Conservation (phyloP, 2,113 vertebrate genomes). For the Tetrax tetrax region DNA sequence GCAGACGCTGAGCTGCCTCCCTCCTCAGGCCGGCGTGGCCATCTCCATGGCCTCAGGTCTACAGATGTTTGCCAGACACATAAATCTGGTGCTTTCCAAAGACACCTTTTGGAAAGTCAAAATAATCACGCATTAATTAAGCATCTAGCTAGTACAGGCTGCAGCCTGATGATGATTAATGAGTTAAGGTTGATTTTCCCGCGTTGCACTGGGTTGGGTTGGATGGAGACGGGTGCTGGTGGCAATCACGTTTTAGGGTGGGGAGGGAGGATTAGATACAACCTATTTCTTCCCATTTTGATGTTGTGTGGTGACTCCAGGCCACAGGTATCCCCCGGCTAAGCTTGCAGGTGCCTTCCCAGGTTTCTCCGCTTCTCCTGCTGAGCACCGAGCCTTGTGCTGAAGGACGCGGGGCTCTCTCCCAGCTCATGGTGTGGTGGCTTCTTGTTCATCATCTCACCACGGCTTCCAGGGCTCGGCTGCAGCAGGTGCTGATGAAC, state of each 20-base stretch:
- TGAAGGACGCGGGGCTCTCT: not conserved
- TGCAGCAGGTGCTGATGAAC: not conserved
- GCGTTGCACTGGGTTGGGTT: not conserved
- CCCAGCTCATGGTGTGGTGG: accelerated
- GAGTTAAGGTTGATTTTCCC: conserved; percentile 46
- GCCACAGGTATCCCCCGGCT: not conserved
- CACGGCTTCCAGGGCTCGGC: accelerated
- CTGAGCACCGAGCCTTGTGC: not conserved
- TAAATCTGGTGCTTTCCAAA: not conserved
- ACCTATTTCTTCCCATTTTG: not conserved
- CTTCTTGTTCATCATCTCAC: not conserved
- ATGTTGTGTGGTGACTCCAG: not conserved
- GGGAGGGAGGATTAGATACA: not conserved
- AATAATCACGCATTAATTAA: not conserved
- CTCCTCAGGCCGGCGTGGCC: accelerated
- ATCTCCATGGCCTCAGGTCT: not conserved
- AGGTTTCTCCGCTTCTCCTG: not conserved
- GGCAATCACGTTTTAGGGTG: not conserved
- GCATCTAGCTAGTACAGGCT: not conserved
- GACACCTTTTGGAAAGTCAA: not conserved
- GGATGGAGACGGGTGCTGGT: not conserved
- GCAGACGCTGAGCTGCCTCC: not conserved
- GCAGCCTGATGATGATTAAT: not conserved
- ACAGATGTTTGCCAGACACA: not conserved
- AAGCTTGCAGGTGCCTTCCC: not conserved